Base-by-base conservation (phyloP, 2,888 invertebrate species). In the Sipha maydis region DNA sequence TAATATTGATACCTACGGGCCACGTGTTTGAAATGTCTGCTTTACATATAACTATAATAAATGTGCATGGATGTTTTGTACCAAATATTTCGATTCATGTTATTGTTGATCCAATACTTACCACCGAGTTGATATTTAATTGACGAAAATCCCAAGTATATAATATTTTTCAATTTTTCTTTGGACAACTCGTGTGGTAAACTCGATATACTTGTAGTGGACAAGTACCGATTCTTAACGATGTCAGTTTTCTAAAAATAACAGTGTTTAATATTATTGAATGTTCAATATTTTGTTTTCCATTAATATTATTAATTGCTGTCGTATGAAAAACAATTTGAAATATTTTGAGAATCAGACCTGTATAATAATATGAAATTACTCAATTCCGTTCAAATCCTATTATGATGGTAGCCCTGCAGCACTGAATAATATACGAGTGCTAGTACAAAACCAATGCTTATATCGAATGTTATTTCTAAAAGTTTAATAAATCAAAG, bases 111-210 rank as follows among this genome's bases (percentile, higher is more conserved):
- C 1, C 25, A 25, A 21, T 17, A 31, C 80, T 80, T 73, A 88
- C 86, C 79, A 21, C 80, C 48, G 1, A 88, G 73, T 41, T 80
- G 79, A 56, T 80, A 75, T 80, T 75, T 75, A 21, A 88, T 73
- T 25, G 86, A 80, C 2, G 86, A 88, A 82, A 88, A 88, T 82
- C 86, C 86, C 41, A 88, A 80, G 41, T 88, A 88, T 48, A 88
- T 75, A 17, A 73, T 88, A 34, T 88, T 79, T 61, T 80, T 54
- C 56, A 88, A 28, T 48, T 48, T 28, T 21, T 56, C 28, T 3
- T 75, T 73, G 0, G 86, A 88, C n/a, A 88, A 56, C 31, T 88
- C 80, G 31, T 25, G 41, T 0, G 86, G 86, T 31, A 88, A 67
- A 14, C 73, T 31, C 31, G 38, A 41, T 2, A 88, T 28, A 75